Evolutionary conservation across 2,797 vertebrate species (phyloP), one percentile per base, ranked within the genome.

Genomic region (Coreius guichenoti): DNA sequence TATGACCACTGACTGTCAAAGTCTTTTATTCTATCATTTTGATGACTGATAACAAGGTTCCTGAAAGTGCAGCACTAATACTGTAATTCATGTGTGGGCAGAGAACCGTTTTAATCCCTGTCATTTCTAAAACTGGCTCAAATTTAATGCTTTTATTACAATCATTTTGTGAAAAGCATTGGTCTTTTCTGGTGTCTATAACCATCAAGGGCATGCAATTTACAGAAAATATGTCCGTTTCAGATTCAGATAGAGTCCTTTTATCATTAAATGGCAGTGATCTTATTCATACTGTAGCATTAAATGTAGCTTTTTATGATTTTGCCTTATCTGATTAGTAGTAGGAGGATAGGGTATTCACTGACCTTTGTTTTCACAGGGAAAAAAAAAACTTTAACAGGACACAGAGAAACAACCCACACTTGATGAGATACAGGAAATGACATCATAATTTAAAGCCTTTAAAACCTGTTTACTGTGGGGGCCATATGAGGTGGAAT

Each of bases 331-430:
- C 78, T 77, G 84, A 84, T 76, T 61, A 65, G 73, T 80, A 84
- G 78, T 86, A 69, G 89, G 86, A 67, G 26, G 69, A 82, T 63
- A 43, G 68, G 89, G 83, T 90, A 86, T 87, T 88, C 70, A 87
- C 81, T 86, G 84, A 87, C 82, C 36, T 86, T 88, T 81, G 23
- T 26, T 72, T 39, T 70, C 29, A 33, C 77, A 79, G 63, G 78
- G 11, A 76, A 63, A 73, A 82, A 76, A 70, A 67, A 51, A 39
- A 36, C 63, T 79, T 69, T 16, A 86, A 73, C 33, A 56, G 61
- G 61, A 51, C 70, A 70, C 49, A 73, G 8, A 65, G 19, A 80
- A 85, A 74, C 56, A 73, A 36, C 81, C 63, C 36, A 84, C 63
- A 4, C 73, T 72, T 54, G 23, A 36, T 54, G 21, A 68, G 63